Percentiles rank a stretch among this genome's conserved stretches.
These are phyloP conservation scores for Macropus fuliginosus DNA, from an alignment of 2,797 vertebrate species.

Conservation along the genomic window DNA sequence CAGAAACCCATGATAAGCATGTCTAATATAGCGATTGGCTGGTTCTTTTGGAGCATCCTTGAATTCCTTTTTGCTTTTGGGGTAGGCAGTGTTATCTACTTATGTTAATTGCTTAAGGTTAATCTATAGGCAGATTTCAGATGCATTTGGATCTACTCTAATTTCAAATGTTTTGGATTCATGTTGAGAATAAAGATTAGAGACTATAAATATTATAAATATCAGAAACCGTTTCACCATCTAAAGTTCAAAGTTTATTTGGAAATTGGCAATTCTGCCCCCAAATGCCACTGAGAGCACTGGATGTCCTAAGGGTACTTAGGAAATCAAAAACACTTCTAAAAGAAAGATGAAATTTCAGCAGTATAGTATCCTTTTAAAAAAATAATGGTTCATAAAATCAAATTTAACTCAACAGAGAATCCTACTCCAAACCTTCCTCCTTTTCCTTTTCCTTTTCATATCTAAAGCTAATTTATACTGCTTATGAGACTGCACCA, in stretches of 20 bases:
- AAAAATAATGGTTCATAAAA: slow-evolving; percentile 44
- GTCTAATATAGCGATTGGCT: neutral
- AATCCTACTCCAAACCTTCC: slow-evolving; percentile 14
- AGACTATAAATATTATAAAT: slow-evolving; percentile 45
- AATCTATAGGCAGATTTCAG: slow-evolving; percentile 8
- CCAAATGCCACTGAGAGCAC: slow-evolving; percentile 46
- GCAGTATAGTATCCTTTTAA: slow-evolving; percentile 26
- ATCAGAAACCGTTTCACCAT: slow-evolving; percentile 12
- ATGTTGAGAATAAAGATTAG: slow-evolving; percentile 43
- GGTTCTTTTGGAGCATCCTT: slow-evolving; percentile 32
- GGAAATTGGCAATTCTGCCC: slow-evolving; percentile 11
- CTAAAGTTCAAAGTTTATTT: slow-evolving; percentile 28
- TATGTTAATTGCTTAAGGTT: neutral
- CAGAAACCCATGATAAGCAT: slow-evolving; percentile 18
- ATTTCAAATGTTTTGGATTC: slow-evolving; percentile 22
- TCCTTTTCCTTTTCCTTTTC: slow-evolving; percentile 33
- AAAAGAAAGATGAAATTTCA: slow-evolving; percentile 24
- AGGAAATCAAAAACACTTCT: slow-evolving; percentile 47
- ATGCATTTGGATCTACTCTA: neutral
- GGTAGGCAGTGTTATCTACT: neutral
- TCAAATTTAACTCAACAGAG: slow-evolving; percentile 44
- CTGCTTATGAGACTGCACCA: slow-evolving; percentile 11
- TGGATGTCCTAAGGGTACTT: slow-evolving; percentile 28
- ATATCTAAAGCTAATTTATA: slow-evolving; percentile 38
- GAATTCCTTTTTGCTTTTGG: slow-evolving; percentile 44